A percentile compares a stretch with the other conserved stretches of the same genome.
Conservation (phyloP, 1,140 invertebrate genomes). For the Elymnias hypermnestra region DNA sequence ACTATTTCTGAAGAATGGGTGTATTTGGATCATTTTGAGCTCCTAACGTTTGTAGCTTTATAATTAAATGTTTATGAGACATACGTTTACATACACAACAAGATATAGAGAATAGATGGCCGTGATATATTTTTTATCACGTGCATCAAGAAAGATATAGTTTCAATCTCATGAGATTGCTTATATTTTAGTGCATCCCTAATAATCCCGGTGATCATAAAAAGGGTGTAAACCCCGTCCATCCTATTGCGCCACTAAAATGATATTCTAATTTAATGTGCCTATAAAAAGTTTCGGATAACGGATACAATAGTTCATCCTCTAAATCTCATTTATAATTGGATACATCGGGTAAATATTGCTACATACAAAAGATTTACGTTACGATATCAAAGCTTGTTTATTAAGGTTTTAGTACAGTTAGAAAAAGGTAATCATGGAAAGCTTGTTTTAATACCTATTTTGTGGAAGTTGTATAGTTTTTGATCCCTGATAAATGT, state of each 20-base stretch:
- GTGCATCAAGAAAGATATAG: background rate
- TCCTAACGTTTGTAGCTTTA: too few relatives aligned
- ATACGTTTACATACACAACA: too few relatives aligned
- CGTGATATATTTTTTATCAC: background rate
- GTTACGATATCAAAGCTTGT: background rate
- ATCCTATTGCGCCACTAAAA: slow-evolving; percentile 25
- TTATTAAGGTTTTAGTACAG: too few relatives aligned
- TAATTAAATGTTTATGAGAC: too few relatives aligned
- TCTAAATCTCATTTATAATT: slow-evolving; percentile 19
- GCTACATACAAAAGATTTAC: background rate
- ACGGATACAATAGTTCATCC: slow-evolving; percentile 25
- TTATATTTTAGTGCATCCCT: slow-evolving; percentile 13
- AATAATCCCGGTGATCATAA: slow-evolving; percentile 28
- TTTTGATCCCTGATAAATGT: too few relatives aligned
- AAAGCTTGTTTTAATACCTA: too few relatives aligned
- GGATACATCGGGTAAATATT: slow-evolving; percentile 8
- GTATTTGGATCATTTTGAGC: too few relatives aligned
- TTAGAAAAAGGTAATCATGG: too few relatives aligned
- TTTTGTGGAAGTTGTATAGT: too few relatives aligned
- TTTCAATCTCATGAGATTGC: slow-evolving; percentile 8
- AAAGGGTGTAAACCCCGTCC: slow-evolving; percentile 23
- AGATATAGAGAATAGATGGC: too few relatives aligned
- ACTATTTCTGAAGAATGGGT: too few relatives aligned
- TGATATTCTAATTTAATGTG: slow-evolving; percentile 29
- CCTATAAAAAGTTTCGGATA: slow-evolving; percentile 25